phyloP scores from a whole-genome alignment of 2,888 invertebrate species.

The Acanthosoma haemorrhoidale region DNA sequence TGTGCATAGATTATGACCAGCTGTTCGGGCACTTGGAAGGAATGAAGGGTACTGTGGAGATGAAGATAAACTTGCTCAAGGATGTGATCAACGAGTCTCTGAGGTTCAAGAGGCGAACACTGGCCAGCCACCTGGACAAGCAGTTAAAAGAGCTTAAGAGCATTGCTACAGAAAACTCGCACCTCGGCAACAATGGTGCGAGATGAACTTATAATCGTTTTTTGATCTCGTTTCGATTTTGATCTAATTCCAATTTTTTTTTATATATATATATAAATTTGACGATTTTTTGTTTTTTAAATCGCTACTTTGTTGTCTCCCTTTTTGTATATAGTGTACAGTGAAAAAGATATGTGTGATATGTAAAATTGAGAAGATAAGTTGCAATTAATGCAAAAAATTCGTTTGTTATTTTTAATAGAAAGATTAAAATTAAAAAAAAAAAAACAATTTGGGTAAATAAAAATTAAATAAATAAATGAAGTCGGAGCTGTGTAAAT shows the following conservation, averaged over 20 bases:
- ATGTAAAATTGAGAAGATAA: conserved; percentile 18
- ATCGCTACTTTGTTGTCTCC: conserved; percentile 3
- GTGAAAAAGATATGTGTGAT: conserved; percentile 27
- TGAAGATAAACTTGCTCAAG: conserved; percentile 63
- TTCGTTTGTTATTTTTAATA: conserved; percentile 25
- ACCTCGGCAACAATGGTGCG: conserved; percentile 35
- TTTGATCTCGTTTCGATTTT: background rate
- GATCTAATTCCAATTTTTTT: background rate
- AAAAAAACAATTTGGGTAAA: background rate
- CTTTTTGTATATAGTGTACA: conserved; percentile 31
- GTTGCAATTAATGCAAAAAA: conserved; percentile 9
- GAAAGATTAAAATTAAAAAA: conserved; percentile 15
- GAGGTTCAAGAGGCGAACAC: conserved; percentile 68
- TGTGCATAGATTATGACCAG: conserved; percentile 58
- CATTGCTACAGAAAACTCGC: conserved; percentile 3
- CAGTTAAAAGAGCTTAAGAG: conserved; percentile 34
- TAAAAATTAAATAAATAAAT: background rate
- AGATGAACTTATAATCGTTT: conserved; percentile 34
- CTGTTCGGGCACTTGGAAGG: conserved; percentile 64
- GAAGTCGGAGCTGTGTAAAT: conserved; percentile 24
- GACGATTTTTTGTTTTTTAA: background rate
- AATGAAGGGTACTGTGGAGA: conserved; percentile 63
- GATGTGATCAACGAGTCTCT: conserved; percentile 70
- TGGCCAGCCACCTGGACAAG: conserved; percentile 49
- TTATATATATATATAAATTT: background rate